Evolutionary conservation across 23 tunicate genomes (phyloP).

Genomic region (Halocynthia roretzi): DNA sequence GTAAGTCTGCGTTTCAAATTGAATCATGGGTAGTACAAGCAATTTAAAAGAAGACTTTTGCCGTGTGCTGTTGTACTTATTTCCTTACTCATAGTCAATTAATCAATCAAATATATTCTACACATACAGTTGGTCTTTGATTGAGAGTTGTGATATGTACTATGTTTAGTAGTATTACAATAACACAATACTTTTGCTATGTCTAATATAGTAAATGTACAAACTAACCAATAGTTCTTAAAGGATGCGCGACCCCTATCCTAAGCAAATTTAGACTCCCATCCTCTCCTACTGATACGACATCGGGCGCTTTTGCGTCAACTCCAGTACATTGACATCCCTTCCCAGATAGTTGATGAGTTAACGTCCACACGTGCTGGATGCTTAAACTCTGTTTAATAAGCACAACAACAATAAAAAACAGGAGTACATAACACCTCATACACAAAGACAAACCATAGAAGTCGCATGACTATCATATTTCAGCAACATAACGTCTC

Average conservation of each 20-base stretch:
- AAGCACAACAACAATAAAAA: neutral
- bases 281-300: conserved; percentile 71
- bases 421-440: neutral
- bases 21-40: too few relatives aligned
- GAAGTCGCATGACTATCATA: conserved; percentile 2
- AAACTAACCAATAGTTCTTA: conserved; percentile 47
- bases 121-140: too few relatives aligned
- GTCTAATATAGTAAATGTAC: neutral
- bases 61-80: too few relatives aligned
- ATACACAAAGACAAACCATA: neutral
- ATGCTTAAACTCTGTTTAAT: neutral
- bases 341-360: conserved; percentile 1
- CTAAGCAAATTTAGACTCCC: conserved; percentile 62
- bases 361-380: neutral
- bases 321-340: conserved; percentile 39
- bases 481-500: conserved; percentile 30
- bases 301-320: conserved; percentile 39
- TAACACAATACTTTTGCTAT: neutral
- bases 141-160: neutral
- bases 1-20: too few relatives aligned
- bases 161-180: too few relatives aligned
- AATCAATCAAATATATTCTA: too few relatives aligned
- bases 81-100: too few relatives aligned
- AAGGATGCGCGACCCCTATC: conserved; percentile 36
- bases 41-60: neutral